Percentiles rank a stretch among this genome's conserved stretches.
Conservation (phyloP, 2,113 vertebrate species). For the Megaptera novaeangliae region DNA sequence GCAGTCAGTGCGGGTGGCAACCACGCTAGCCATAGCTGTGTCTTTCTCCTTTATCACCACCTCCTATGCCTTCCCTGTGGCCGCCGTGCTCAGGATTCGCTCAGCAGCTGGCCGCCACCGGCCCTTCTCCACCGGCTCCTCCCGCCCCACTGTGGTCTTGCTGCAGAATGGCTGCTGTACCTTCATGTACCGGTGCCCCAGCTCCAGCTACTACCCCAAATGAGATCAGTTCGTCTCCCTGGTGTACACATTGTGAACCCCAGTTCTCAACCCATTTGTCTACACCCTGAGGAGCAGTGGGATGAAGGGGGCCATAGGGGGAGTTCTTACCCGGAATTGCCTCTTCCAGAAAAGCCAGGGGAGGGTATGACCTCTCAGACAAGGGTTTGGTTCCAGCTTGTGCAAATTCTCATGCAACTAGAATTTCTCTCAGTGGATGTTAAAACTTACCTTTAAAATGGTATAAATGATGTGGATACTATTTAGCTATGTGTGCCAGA, state of each 20-base stretch:
- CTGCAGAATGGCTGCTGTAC: too few relatives aligned
- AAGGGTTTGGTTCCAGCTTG: not conserved
- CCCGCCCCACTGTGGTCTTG: too few relatives aligned
- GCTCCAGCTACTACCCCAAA: too few relatives aligned
- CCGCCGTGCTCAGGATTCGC: constrained; percentile 32
- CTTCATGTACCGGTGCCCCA: too few relatives aligned
- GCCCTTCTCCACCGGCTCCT: not conserved
- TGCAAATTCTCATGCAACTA: rapidly evolving
- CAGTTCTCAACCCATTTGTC: too few relatives aligned
- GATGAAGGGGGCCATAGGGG: constrained; percentile 57
- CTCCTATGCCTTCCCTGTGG: constrained; percentile 63
- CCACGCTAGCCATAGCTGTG: constrained; percentile 48
- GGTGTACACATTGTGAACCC: too few relatives aligned
- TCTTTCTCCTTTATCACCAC: constrained; percentile 68
- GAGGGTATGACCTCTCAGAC: not conserved
- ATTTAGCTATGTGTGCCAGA: not conserved
- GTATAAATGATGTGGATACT: not conserved
- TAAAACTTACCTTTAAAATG: not conserved
- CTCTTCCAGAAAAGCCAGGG: not conserved
- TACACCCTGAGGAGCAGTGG: constrained; percentile 66
- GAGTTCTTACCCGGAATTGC: not conserved
- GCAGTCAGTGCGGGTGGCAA: constrained; percentile 36
- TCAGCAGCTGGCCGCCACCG: not conserved
- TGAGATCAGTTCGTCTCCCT: too few relatives aligned
- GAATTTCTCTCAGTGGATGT: not conserved